These are phyloP conservation scores for Brachionichthys hirsutus DNA, from an alignment of 2,113 vertebrate species.

Conservation along the genomic window DNA sequence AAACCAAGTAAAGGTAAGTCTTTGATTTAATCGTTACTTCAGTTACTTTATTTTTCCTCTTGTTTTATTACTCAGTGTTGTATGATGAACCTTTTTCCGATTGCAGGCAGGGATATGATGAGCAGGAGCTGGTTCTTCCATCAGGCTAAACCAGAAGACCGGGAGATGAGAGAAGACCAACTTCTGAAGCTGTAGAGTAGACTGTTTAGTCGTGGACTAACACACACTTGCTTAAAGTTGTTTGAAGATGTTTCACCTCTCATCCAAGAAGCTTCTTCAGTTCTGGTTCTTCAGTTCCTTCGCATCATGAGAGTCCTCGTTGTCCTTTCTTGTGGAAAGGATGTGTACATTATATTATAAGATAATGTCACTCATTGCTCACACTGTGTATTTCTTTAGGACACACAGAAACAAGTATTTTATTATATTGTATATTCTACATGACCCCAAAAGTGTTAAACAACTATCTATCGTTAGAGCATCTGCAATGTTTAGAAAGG, in stretches of 20 bases:
- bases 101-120: conserved; percentile 22
- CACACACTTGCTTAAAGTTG: too few relatives aligned
- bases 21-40: not conserved
- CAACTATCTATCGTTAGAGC: too few relatives aligned
- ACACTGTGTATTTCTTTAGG: conserved; percentile 7
- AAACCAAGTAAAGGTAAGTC: conserved; percentile 17
- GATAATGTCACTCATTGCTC: conserved; percentile 14
- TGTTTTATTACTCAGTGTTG: not conserved
- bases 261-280: too few relatives aligned
- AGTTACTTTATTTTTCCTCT: not conserved
- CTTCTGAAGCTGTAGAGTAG: conserved; percentile 68
- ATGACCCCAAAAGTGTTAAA: too few relatives aligned
- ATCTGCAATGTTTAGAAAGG: too few relatives aligned
- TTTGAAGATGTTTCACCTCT: too few relatives aligned
- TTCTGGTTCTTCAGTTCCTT: too few relatives aligned
- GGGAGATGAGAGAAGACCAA: conserved; percentile 70
- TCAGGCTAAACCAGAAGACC: conserved; percentile 36
- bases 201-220: not conserved
- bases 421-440: too few relatives aligned
- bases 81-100: conserved; percentile 19
- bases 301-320: too few relatives aligned
- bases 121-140: not conserved
- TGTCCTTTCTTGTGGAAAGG: too few relatives aligned
- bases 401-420: too few relatives aligned
- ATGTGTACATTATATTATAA: too few relatives aligned